Percentiles rank a stretch among this genome's conserved stretches.
phyloP scores from a whole-genome alignment of 2,797 vertebrate genomes.

The Notamacropus eugenii region DNA sequence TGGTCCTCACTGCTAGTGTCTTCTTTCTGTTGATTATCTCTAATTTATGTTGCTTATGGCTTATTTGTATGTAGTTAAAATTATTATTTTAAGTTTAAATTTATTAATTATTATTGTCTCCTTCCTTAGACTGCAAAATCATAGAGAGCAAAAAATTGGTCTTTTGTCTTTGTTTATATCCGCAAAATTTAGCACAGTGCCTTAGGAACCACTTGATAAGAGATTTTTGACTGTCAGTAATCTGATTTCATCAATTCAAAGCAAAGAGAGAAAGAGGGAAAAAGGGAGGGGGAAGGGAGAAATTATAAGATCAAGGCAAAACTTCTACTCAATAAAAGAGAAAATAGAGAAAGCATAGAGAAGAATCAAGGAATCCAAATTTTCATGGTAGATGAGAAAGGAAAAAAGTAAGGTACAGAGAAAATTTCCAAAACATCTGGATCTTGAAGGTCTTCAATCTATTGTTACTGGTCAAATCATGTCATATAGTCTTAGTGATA shows the following conservation, averaged over 20 bases:
- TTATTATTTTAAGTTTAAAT: too few species aligned
- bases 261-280: too few species aligned
- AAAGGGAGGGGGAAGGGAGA: too few species aligned
- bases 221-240: too few species aligned
- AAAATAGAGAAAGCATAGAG: not conserved
- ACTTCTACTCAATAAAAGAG: too few species aligned
- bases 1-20: not conserved
- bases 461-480: not conserved
- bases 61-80: not conserved
- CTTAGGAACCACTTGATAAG: not conserved
- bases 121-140: not conserved
- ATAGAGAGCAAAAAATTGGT: not conserved
- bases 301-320: too few species aligned
- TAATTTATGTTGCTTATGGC: not conserved
- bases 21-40: not conserved
- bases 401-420: not conserved
- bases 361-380: not conserved
- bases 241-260: too few species aligned
- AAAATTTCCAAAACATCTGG: not conserved
- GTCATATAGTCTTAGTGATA: not conserved
- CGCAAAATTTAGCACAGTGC: not conserved
- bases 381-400: not conserved
- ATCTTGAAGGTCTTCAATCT: not conserved
- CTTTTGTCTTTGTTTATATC: not conserved
- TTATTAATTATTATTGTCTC: not conserved